Evolutionary conservation across 2,888 invertebrate species (phyloP).

Genomic region (Slavum lentiscoides): DNA sequence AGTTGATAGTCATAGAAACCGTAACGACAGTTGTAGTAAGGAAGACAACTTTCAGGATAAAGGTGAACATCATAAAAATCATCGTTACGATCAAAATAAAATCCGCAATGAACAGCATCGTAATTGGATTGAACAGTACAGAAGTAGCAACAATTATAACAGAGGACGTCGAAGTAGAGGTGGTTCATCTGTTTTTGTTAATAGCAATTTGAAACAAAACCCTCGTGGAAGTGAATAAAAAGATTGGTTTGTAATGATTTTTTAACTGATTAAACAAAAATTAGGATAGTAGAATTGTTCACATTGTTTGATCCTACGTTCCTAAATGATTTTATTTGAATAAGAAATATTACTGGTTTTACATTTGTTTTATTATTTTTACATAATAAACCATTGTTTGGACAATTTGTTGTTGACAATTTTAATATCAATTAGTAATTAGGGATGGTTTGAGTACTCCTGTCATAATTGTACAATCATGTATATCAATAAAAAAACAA

Average conservation of each 20-base stretch:
- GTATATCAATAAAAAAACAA: slow-evolving; percentile 44
- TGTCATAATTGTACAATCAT: slow-evolving; percentile 32
- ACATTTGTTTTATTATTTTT: slow-evolving; percentile 7
- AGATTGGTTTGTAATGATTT: slow-evolving; percentile 7
- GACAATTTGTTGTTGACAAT: slow-evolving; percentile 34
- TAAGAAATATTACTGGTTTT: background rate
- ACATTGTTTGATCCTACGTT: slow-evolving; percentile 46
- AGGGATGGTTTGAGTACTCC: background rate
- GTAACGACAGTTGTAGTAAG: slow-evolving; percentile 35
- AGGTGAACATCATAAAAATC: slow-evolving; percentile 13
- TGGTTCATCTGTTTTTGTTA: slow-evolving; percentile 29
- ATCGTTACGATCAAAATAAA: slow-evolving; percentile 40
- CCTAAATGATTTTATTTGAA: slow-evolving; percentile 31
- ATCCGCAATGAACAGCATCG: slow-evolving; percentile 37
- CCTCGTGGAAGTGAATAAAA: slow-evolving; percentile 37
- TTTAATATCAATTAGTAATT: slow-evolving; percentile 29
- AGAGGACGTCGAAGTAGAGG: slow-evolving; percentile 37
- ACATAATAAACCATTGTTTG: slow-evolving; percentile 14
- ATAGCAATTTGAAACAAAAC: slow-evolving; percentile 45
- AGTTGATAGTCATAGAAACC: slow-evolving; percentile 30
- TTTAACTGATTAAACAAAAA: slow-evolving; percentile 13
- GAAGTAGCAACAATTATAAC: slow-evolving; percentile 14
- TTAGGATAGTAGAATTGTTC: slow-evolving; percentile 41
- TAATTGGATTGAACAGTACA: slow-evolving; percentile 32
- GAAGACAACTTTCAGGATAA: slow-evolving; percentile 35